Conservation (phyloP, 2,888 invertebrate genomes). For the Eulithis testata region DNA sequence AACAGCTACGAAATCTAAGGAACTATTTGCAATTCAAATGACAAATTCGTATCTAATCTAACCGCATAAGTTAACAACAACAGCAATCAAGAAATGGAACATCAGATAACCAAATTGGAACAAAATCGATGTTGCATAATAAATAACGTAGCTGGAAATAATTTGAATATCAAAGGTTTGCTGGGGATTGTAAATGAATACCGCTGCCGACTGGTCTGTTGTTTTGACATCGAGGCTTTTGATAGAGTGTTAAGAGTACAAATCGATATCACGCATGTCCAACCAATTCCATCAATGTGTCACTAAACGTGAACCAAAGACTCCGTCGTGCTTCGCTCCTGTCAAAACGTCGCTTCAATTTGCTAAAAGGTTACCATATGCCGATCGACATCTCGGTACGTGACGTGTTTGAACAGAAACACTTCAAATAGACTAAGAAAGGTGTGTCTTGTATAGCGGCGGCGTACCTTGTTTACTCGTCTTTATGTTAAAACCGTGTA, state of each 20-base stretch:
- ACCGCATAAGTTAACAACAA: constrained; percentile 34
- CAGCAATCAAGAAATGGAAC: constrained; percentile 33
- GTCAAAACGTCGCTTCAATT: constrained; percentile 65
- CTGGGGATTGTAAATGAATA: constrained; percentile 7
- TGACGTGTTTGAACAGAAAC: constrained; percentile 57
- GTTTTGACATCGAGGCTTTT: constrained; percentile 26
- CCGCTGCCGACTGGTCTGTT: constrained; percentile 13
- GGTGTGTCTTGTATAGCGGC: constrained; percentile 50
- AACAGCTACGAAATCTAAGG: constrained; percentile 8
- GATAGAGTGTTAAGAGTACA: constrained; percentile 15
- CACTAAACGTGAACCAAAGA: constrained; percentile 38
- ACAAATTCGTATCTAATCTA: constrained; percentile 29
- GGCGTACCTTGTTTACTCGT: constrained; percentile 30
- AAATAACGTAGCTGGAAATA: constrained; percentile 21
- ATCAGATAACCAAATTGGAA: constrained; percentile 37
- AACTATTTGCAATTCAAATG: constrained; percentile 40
- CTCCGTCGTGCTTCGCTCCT: constrained; percentile 43
- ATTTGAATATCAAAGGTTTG: constrained; percentile 33
- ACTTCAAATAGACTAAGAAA: constrained; percentile 48
- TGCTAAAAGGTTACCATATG: constrained; percentile 67
- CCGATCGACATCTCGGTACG: constrained; percentile 50
- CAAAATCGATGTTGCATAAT: constrained; percentile 40
- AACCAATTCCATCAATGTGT: constrained; percentile 43
- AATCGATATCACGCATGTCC: constrained; percentile 44
- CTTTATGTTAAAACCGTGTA: neutral